Conservation (phyloP, 2,113 vertebrate species). For the Misgurnus anguillicaudatus region DNA sequence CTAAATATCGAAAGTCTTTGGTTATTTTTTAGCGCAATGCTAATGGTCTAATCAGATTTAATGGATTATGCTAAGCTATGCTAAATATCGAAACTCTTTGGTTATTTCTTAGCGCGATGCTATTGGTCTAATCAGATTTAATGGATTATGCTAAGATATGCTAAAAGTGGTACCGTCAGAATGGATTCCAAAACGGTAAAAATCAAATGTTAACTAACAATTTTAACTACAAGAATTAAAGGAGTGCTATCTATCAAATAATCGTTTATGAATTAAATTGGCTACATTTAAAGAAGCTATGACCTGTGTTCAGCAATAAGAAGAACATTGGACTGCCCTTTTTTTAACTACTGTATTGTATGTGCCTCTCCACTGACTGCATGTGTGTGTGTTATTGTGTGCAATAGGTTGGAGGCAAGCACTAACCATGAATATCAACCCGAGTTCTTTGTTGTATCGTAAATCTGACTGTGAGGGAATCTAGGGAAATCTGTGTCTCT, state of each 20-base stretch:
- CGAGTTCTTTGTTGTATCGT: slow-evolving; percentile 9
- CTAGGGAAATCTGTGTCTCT: slow-evolving; percentile 46
- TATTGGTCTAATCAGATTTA: too few relatives aligned
- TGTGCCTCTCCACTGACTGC: background rate
- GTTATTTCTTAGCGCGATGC: too few relatives aligned
- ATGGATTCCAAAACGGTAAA: too few relatives aligned
- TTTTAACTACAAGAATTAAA: background rate
- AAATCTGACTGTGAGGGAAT: slow-evolving; percentile 42
- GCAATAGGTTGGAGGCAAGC: background rate
- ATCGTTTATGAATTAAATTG: background rate
- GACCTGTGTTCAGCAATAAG: background rate
- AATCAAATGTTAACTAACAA: background rate
- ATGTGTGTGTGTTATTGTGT: slow-evolving; percentile 39
- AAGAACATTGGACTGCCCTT: background rate
- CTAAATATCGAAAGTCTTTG: too few relatives aligned
- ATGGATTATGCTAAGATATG: too few relatives aligned
- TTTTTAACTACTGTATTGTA: background rate
- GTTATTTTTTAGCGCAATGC: too few relatives aligned
- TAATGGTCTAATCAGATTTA: too few relatives aligned
- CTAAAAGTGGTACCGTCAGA: too few relatives aligned
- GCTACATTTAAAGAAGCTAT: background rate
- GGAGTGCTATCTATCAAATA: background rate
- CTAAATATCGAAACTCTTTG: too few relatives aligned
- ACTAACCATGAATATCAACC: slow-evolving; percentile 32
- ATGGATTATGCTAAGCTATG: too few relatives aligned